These are phyloP conservation scores for Equus quagga DNA, from an alignment of 2,113 vertebrate species.

Conservation along the genomic window DNA sequence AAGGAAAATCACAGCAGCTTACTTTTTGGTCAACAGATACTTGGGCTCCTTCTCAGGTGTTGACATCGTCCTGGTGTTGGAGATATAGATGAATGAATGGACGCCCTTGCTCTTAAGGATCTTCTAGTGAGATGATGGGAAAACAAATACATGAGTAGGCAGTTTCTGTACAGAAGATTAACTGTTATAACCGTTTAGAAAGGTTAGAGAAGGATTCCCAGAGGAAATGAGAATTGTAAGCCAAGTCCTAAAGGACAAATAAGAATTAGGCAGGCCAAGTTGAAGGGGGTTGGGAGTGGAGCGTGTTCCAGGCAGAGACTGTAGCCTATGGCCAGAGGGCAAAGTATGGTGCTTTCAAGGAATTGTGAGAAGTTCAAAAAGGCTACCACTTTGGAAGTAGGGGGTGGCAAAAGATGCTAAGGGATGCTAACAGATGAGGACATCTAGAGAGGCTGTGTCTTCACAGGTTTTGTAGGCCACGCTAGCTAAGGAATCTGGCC, in stretches of 20 bases:
- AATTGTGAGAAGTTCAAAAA: background rate
- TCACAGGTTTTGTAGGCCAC: background rate
- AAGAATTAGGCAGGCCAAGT: background rate
- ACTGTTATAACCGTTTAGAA: background rate
- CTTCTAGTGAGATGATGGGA: background rate
- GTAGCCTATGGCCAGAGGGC: background rate
- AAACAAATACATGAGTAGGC: background rate
- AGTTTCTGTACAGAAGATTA: background rate
- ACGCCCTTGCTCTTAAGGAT: background rate
- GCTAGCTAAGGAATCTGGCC: background rate
- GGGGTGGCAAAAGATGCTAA: background rate
- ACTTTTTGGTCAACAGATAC: background rate
- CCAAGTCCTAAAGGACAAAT: background rate
- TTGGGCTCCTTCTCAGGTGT: background rate
- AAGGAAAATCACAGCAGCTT: background rate
- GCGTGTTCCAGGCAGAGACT: background rate
- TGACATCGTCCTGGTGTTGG: background rate
- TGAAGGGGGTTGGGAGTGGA: background rate
- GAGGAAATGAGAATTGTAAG: background rate
- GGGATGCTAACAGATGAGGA: background rate
- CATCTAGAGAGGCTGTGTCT: background rate
- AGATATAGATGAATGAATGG: conserved; percentile 15
- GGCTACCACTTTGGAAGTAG: background rate
- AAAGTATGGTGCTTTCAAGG: background rate
- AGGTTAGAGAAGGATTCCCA: background rate